Evolutionary conservation across 2,888 invertebrate species (phyloP), one percentile per base, ranked within the genome.

Genomic region (Miltochrista miniata): DNA sequence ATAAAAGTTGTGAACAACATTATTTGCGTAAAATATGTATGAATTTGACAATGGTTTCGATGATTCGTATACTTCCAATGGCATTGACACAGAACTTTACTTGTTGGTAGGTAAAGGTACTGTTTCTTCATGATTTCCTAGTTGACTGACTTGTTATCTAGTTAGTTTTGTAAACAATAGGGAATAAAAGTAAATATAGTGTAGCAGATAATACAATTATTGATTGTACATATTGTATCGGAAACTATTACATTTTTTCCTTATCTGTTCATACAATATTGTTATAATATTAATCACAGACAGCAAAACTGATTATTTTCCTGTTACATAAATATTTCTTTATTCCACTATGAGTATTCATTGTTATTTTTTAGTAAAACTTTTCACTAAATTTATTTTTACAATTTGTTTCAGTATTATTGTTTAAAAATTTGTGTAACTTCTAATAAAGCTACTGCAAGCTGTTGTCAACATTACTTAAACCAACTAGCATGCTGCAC

Each of bases 71-170:
- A 1, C 5, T 35, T 11, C 41, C 68, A 33, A 31, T 46, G 44
- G 13, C 29, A 53, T 41, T 64, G 50, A 52, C 53, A 56, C 13
- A 31, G 50, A 49, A n/a, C 15, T n/a, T 24, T 37, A 18, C 41
- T 41, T 59, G 56, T 57, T 64, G 52, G 59, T 52, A n/a, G n/a
- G n/a, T n/a, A n/a, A n/a, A n/a, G n/a, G n/a, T n/a, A n/a, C n/a
- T 62, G 69, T 59, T 31, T 58, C 63, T 64, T 53, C 76, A 76
- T 73, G 69, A 64, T 69, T 79, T 79, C 74, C 70, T 66, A 73
- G 77, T 83, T 79, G 69, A 76, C 48, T 79, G 78, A 64, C 76
- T 63, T 70, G 65, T 74, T 60, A 73, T 68, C 64, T 46, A 46
- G 40, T 50, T 52, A 51, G 34, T 48, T 61, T 34, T 54, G 30